Percentiles rank a stretch among this genome's conserved stretches.
Evolutionary conservation across 2,888 invertebrate genomes (phyloP).

Genomic region (Hermodice carunculata): DNA sequence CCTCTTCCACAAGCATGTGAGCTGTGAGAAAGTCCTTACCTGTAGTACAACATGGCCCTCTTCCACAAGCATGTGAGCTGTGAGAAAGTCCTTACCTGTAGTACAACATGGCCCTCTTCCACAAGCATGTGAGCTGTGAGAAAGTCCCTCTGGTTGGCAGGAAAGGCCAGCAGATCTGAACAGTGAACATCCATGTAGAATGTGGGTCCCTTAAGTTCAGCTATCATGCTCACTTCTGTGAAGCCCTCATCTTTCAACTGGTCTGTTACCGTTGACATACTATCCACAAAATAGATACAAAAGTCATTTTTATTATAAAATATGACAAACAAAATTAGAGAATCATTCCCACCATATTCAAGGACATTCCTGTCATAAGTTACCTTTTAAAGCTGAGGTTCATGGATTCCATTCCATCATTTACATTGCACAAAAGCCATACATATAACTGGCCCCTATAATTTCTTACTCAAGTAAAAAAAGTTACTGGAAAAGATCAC

Average conservation of each 20-base stretch:
- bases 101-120: conserved; percentile 53
- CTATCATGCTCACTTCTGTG: conserved; percentile 38
- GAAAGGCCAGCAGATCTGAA: conserved; percentile 59
- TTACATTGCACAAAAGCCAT: too few relatives aligned
- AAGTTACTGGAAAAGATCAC: too few relatives aligned
- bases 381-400: too few relatives aligned
- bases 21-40: conserved; percentile 54
- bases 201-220: conserved; percentile 43
- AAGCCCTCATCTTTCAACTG: conserved; percentile 53
- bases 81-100: conserved; percentile 58
- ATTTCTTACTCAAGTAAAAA: too few relatives aligned
- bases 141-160: conserved; percentile 49
- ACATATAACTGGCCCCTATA: too few relatives aligned
- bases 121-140: conserved; percentile 53
- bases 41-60: conserved; percentile 60
- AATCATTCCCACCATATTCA: background rate
- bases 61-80: conserved; percentile 50
- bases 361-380: too few relatives aligned
- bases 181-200: conserved; percentile 61
- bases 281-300: conserved; percentile 1
- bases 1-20: conserved; percentile 49
- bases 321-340: too few relatives aligned
- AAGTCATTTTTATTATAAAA: background rate
- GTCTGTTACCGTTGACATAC: conserved; percentile 41
- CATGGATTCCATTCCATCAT: too few relatives aligned